A percentile compares a stretch with the other conserved stretches of the same genome.
Conservation (phyloP, 2,113 vertebrate species). For the Recurvirostra avosetta region DNA sequence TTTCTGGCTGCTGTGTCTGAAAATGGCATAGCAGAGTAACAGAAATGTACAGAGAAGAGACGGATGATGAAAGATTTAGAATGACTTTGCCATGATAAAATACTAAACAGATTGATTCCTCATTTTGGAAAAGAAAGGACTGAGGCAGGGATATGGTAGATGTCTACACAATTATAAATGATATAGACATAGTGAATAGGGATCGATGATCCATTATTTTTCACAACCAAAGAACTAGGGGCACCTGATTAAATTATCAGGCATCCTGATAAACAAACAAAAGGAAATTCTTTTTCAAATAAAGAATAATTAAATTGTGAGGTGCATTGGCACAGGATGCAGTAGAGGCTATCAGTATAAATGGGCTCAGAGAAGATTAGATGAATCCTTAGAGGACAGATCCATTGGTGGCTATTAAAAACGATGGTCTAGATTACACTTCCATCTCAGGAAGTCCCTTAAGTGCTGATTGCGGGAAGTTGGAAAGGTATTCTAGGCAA, state of each 20-base stretch:
- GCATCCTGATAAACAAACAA: conserved; percentile 58
- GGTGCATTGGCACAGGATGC: conserved; percentile 28
- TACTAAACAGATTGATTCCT: background rate
- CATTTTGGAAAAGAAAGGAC: background rate
- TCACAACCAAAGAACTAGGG: background rate
- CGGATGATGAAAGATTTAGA: background rate
- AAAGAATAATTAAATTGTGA: conserved; percentile 51
- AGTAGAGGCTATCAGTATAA: conserved; percentile 14
- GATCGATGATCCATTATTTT: conserved; percentile 15
- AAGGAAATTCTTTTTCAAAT: conserved; percentile 58
- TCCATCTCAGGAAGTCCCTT: background rate
- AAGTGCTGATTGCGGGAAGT: background rate
- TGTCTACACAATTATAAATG: background rate
- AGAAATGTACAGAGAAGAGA: background rate
- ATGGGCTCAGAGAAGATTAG: conserved; percentile 34
- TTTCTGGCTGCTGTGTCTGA: background rate
- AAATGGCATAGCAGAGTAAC: background rate
- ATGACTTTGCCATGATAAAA: background rate
- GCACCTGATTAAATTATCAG: conserved; percentile 15
- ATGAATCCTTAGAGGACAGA: conserved; percentile 31
- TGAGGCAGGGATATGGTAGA: background rate
- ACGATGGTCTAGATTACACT: background rate
- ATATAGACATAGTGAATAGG: background rate
- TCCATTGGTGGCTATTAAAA: conserved; percentile 21
- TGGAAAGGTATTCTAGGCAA: background rate